Percentiles rank a stretch among this genome's conserved stretches.
Conservation (phyloP, 2,797 vertebrate genomes). For the Pelochelys cantorii region DNA sequence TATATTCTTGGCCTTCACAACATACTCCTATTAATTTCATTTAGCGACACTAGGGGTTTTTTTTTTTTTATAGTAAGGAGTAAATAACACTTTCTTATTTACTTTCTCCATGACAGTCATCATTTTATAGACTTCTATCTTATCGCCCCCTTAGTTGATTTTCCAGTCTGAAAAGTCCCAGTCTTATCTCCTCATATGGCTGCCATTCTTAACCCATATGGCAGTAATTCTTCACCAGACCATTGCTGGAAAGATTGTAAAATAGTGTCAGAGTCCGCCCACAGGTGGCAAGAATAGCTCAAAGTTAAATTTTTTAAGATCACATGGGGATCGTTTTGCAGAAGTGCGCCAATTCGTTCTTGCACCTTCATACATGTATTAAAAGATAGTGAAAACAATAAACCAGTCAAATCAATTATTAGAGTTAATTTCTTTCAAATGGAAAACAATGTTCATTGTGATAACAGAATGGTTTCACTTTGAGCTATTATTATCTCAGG, state of each 20-base stretch:
- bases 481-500: background rate
- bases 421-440: background rate
- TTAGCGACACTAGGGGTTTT: too few species aligned
- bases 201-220: too few species aligned
- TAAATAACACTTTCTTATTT: too few species aligned
- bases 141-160: too few species aligned
- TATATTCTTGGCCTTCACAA: too few species aligned
- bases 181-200: too few species aligned
- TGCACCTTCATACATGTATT: background rate
- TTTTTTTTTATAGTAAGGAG: too few species aligned
- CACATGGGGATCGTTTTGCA: background rate
- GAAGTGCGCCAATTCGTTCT: background rate
- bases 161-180: too few species aligned
- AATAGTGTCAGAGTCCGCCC: background rate
- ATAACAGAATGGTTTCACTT: background rate
- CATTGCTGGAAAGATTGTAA: background rate
- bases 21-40: too few species aligned
- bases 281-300: background rate
- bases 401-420: background rate
- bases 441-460: background rate
- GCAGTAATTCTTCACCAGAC: background rate
- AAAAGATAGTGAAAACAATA: background rate
- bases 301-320: background rate
- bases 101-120: too few species aligned
- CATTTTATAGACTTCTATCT: too few species aligned